Base-by-base conservation (phyloP, 1,140 invertebrate species). In the Psix sp. region DNA sequence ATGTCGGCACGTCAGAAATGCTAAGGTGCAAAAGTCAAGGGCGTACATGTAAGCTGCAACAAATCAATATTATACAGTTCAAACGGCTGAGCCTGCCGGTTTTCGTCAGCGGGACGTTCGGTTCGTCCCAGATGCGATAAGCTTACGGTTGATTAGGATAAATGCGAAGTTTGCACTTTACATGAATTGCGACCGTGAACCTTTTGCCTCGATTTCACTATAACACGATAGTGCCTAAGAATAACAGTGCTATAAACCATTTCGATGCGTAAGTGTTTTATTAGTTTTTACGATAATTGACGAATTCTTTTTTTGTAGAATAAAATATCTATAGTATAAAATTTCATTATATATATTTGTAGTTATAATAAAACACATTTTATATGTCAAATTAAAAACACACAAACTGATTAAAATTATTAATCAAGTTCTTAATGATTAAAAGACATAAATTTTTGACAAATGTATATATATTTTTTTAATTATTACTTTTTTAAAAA, bases 131-230 rank as follows among this genome's bases (percentile, higher is more conserved):
- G 62, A 60, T 62, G 54, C 56, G 70, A 74, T 74, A 74, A 74
- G 60, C 56, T 56, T 20, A 39, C 11, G 10, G 36, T 36, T 66
- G 70, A 74, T 74, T 74, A 74, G 62, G 62, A 66, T 66, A 60
- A 74, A 67, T 62, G 70, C 56, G 38, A 74, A 66, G 62, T 62
- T 62, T 74, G 70, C 60, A 60, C 70, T 74, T 74, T 66, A 56
- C 48, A 48, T 49, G 35, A 39, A 74, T 62, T 56, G 70, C 49
- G 62, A 67, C 70, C 70, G 42, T 74, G 70, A 74, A 74, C 70
- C 60, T 73, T 73, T 73, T 18, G 70, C 70, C 70, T 65, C 68
- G 60, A 72, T 72, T 72, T 10, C 17, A 21, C 33, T n/a, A 29
- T 7, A 17, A 42, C 59, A 72, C 59, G 59, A 40, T 26, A 71